These are phyloP conservation scores for Lepisosteus osseus DNA, from an alignment of 2,113 vertebrate genomes.

Conservation along the genomic window DNA sequence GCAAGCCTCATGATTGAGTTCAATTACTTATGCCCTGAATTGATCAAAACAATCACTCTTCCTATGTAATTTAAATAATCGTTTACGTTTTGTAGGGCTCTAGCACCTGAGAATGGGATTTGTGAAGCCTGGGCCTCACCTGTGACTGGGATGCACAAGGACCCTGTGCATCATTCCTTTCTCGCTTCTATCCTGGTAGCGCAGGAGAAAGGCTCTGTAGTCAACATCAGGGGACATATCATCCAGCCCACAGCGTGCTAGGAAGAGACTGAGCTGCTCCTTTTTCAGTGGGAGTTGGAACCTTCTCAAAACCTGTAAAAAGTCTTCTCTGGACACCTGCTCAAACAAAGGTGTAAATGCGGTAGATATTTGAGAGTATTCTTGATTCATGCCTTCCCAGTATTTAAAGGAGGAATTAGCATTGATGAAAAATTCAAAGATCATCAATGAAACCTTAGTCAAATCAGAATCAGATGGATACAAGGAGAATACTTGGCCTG, in stretches of 20 bases:
- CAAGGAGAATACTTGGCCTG: no score
- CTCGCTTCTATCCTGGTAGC: conserved; percentile 18
- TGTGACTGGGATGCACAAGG: conserved; percentile 12
- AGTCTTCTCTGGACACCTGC: conserved; percentile 27
- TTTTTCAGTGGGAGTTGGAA: conserved; percentile 20
- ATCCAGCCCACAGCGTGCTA: conserved; percentile 27
- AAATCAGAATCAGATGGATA: no score
- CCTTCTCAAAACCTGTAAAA: conserved; percentile 23
- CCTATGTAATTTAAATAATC: no score
- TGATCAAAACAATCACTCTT: no score
- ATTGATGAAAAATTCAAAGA: no score
- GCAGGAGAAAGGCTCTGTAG: conserved; percentile 26
- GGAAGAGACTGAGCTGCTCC: conserved; percentile 26
- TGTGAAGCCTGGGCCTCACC: background rate
- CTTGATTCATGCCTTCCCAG: background rate
- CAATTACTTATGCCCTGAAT: no score
- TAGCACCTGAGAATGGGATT: no score
- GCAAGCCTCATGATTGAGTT: no score
- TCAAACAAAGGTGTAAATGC: background rate
- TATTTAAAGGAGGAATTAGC: no score
- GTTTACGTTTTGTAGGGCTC: no score
- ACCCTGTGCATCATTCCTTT: conserved; percentile 10
- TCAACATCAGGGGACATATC: conserved; percentile 16
- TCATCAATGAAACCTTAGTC: no score
- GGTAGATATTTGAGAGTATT: background rate